Evolutionary conservation across 2,797 vertebrate genomes (phyloP).

Genomic region (Siniperca scherzeri): DNA sequence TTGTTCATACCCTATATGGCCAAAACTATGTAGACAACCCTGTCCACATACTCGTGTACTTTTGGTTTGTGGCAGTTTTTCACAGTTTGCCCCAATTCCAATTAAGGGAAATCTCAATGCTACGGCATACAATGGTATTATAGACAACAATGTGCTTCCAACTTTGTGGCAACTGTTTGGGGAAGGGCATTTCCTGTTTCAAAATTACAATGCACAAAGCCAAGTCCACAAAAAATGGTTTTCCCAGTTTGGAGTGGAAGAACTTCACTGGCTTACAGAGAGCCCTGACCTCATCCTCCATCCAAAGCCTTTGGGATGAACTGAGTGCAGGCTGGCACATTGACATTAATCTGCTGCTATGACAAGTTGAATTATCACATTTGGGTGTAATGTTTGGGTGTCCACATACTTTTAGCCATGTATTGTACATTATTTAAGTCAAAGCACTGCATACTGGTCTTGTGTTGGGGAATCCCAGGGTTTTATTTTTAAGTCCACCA

Average conservation of each 20-base stretch:
- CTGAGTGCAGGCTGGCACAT: not conserved
- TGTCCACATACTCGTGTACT: not conserved
- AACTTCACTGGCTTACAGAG: too few relatives aligned
- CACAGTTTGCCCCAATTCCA: not conserved
- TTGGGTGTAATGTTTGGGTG: not conserved
- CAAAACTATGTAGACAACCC: not conserved
- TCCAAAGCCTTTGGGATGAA: conserved; percentile 11
- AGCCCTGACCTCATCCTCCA: not conserved
- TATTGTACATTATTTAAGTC: not conserved
- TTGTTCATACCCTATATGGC: not conserved
- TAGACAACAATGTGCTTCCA: not conserved
- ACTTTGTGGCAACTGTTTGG: not conserved
- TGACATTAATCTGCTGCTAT: too few relatives aligned
- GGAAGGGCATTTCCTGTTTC: not conserved
- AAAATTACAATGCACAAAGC: not conserved
- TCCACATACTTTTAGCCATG: not conserved
- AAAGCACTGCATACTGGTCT: not conserved
- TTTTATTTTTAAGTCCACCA: not conserved
- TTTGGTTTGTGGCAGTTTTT: too few relatives aligned
- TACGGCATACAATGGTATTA: not conserved
- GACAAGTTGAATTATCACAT: not conserved
- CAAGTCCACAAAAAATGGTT: fast-evolving
- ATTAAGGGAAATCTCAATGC: not conserved
- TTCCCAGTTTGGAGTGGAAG: not conserved
- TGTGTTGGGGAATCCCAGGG: not conserved